Conservation (phyloP, 37 sponge, comb jelly and placozoan species). For the Eunapius fragilis region DNA sequence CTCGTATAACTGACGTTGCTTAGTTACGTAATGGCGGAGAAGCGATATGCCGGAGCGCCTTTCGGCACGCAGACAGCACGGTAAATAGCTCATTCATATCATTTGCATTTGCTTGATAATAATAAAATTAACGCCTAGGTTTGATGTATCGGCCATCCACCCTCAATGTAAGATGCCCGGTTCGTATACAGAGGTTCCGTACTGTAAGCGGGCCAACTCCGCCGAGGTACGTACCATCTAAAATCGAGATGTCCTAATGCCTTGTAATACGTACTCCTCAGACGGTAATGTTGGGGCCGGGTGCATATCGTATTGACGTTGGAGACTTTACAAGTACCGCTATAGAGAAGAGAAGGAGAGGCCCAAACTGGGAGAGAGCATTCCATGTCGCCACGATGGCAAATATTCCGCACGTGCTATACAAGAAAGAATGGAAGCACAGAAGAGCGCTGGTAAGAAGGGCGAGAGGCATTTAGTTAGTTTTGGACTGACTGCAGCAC, state of each 20-base stretch:
- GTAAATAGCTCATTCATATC: slow-evolving; percentile 12
- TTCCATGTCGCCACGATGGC: slow-evolving; percentile 61
- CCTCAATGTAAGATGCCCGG: slow-evolving; percentile 95
- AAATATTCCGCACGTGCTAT: slow-evolving; percentile 82
- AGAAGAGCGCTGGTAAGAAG: slow-evolving; percentile 48
- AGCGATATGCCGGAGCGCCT: slow-evolving; percentile 87
- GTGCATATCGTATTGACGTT: slow-evolving; percentile 76
- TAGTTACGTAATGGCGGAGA: slow-evolving; percentile 53
- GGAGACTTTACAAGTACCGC: slow-evolving; percentile 73
- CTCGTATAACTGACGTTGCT: background rate
- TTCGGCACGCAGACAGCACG: slow-evolving; percentile 92
- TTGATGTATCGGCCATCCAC: slow-evolving; percentile 93
- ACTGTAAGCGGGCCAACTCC: slow-evolving; percentile 87
- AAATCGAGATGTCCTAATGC: background rate
- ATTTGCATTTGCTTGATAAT: background rate
- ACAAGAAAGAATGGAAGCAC: slow-evolving; percentile 89
- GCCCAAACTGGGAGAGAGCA: slow-evolving; percentile 90
- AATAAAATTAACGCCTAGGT: slow-evolving; percentile 50
- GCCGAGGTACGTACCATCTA: slow-evolving; percentile 51
- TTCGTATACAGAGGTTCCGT: slow-evolving; percentile 93
- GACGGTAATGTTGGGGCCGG: slow-evolving; percentile 78
- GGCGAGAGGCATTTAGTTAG: background rate
- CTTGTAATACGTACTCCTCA: background rate
- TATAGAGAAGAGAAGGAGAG: slow-evolving; percentile 43
- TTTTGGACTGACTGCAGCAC: background rate